Percentiles rank a stretch among this genome's conserved stretches.
Evolutionary conservation across 2,888 invertebrate genomes (phyloP).

Genomic region (Acrobasis repandana): DNA sequence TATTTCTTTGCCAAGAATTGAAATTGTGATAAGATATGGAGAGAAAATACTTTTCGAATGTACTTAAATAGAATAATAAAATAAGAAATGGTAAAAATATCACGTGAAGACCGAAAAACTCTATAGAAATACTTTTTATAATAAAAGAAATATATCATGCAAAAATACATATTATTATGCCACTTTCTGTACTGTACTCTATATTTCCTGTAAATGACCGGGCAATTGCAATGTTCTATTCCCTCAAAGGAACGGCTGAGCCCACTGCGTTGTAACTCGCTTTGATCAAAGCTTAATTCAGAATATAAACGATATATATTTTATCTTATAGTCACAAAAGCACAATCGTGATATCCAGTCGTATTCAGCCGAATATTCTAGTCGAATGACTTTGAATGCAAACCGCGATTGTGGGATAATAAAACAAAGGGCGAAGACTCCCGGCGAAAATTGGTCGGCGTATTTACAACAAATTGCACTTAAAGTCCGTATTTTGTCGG

Average conservation of each 20-base stretch:
- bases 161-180: too few species aligned
- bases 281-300: not conserved
- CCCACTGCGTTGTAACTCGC: not conserved
- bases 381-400: slow-evolving; percentile 13
- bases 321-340: not conserved
- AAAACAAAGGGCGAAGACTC: slow-evolving; percentile 12
- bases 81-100: too few species aligned
- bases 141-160: too few species aligned
- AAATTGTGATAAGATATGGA: too few species aligned
- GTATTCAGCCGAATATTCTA: slow-evolving; percentile 17
- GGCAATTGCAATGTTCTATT: not conserved
- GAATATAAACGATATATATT: slow-evolving; percentile 15
- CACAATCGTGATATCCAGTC: slow-evolving; percentile 10
- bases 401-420: slow-evolving; percentile 4
- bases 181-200: too few species aligned
- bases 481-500: slow-evolving; percentile 6
- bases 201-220: too few species aligned
- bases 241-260: not conserved
- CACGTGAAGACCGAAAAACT: too few species aligned
- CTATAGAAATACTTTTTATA: too few species aligned
- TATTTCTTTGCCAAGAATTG: too few species aligned
- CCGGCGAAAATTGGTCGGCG: slow-evolving; percentile 1
- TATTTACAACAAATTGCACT: slow-evolving; percentile 20
- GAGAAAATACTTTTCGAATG: too few species aligned
- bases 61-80: too few species aligned